Evolutionary conservation across 2,888 invertebrate species (phyloP), one percentile per base, ranked within the genome.

Genomic region (Alviniconcha strummeri): DNA sequence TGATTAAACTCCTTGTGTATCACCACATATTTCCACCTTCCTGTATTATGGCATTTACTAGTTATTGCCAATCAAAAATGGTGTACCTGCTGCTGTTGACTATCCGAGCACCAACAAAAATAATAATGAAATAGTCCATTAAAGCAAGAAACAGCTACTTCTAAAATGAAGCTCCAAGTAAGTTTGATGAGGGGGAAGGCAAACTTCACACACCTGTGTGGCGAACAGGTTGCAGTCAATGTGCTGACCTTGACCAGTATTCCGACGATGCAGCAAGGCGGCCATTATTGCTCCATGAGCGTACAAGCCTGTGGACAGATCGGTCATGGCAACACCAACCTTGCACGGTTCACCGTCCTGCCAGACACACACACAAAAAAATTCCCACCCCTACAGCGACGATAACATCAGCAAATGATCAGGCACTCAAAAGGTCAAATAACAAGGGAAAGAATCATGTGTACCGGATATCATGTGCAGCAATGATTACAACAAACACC

Each of bases 281-380:
- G 98, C 97, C 95, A 98, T 95, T 86, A 99, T 98, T 0, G 99
- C 98, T 19, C 98, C 98, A 92, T 98, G 97, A 0, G 98, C 98
- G 93, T 97, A 98, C 5, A 99, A 95, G 0, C 99, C 99, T 0
- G 99, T 98, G 0, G 98, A 96, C 81, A 99, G 91, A 94, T 99
- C 99, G 0, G 98, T 98, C 89, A 98, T 95, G 0, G 99, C 98
- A 0, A 98, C 97, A 15, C 98, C 99, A 17, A 96, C 96, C 94
- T 98, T 98, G 86, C 97, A 96, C 0, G 99, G 98, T 72, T 96
- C 96, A 0, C 98, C 97, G 89, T 89, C 91, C 91, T 91, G 60
- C 52, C 36, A 81, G 3, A 56, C 75, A 81, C 5, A 56, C 75
- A 67, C 74, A 54, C 15, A 13, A 64, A 64, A 15, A 64, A 36